A percentile compares a stretch with the other conserved stretches of the same genome.
Evolutionary conservation across 2,888 invertebrate species (phyloP).

Genomic region (Gymnosoma rotundatum): DNA sequence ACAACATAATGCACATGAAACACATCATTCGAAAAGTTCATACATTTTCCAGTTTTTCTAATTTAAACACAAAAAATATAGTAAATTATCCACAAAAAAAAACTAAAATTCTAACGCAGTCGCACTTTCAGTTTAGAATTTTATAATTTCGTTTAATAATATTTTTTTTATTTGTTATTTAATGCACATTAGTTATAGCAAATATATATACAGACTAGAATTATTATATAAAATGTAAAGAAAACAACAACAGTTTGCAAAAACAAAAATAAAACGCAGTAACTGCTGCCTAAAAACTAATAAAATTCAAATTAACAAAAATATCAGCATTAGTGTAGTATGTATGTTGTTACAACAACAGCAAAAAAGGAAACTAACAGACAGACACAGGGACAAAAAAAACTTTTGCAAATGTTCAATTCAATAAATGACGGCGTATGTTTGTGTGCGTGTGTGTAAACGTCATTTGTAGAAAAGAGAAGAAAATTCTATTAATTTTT

Average conservation of each 20-base stretch:
- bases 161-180: constrained; percentile 28
- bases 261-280: constrained; percentile 52
- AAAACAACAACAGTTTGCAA: constrained; percentile 53
- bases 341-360: background rate
- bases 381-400: constrained; percentile 14
- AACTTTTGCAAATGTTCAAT: constrained; percentile 40
- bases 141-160: constrained; percentile 65
- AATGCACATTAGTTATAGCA: constrained; percentile 58
- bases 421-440: constrained; percentile 34
- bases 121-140: constrained; percentile 76
- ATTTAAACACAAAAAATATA: constrained; percentile 17
- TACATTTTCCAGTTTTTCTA: constrained; percentile 45
- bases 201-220: constrained; percentile 55
- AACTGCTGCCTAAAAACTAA: constrained; percentile 78
- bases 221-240: constrained; percentile 68
- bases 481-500: constrained; percentile 80
- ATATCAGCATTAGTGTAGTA: constrained; percentile 48
- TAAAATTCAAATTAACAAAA: constrained; percentile 80
- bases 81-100: background rate
- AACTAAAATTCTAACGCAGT: constrained; percentile 79
- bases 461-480: constrained; percentile 70
- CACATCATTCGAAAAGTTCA: constrained; percentile 54
- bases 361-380: background rate
- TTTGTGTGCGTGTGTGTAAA: background rate
- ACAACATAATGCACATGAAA: constrained; percentile 58